Base-by-base conservation (phyloP, 2,888 invertebrate species). In the Microchrysa polita region DNA sequence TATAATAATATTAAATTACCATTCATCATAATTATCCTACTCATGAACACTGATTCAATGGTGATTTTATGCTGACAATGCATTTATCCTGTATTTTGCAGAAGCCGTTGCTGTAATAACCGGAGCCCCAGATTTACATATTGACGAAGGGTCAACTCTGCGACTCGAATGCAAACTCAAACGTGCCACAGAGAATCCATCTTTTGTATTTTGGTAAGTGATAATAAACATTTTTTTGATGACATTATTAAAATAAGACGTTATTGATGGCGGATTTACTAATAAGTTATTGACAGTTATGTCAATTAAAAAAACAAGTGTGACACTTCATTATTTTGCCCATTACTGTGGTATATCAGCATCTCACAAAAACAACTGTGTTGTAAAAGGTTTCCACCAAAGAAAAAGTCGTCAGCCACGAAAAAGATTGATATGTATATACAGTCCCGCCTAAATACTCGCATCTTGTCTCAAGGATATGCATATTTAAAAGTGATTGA, bases 51-150 rank as follows among this genome's bases (percentile, higher is more conserved):
- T 23, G 52, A 72, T 16, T 55, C 18, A 52, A 61, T 14, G 12
- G 63, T 63, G 63, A 10, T n/a, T n/a, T 22, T 42, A 1, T 48
- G 16, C 34, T 63, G 23, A n/a, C 22, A 52, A 40, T 52, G 18
- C 20, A 40, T 61, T 61, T 44, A 9, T 48, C 57, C 27, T 59
- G 22, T 10, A 23, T 27, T 42, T 72, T 78, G 73, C 77, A 84
- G 85, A 85, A 78, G 85, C 85, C 27, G 82, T 83, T 72, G 85
- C 85, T 75, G 84, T 83, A 79, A 85, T 85, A 75, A 79, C 80
- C 59, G 84, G 84, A 74, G 81, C 84, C 63, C 84, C 85, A 12
- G 85, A 85, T 77, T 79, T 85, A 61, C 84, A 85, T 73, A 85
- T 85, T 75, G 83, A 85, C 77, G 85, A 84, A 78, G 83, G 85